Conservation (phyloP, 2,797 vertebrate genomes). For the Orientallactaga sibirica region DNA sequence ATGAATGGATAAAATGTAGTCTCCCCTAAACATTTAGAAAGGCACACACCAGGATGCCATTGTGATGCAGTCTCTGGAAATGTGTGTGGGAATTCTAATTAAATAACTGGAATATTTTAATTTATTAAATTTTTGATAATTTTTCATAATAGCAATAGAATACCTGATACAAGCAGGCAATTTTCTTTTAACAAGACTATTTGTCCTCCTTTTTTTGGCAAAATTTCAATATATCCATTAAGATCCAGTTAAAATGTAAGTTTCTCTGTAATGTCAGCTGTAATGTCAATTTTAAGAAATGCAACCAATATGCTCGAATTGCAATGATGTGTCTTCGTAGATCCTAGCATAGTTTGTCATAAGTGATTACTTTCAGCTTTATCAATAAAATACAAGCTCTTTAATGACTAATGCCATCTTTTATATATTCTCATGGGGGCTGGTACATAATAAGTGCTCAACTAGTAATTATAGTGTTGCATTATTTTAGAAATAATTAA, state of each 20-base stretch:
- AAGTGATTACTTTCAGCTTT: neutral
- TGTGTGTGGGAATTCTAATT: neutral
- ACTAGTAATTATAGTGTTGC: neutral
- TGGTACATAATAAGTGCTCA: neutral
- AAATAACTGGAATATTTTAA: neutral
- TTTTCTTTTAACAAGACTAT: neutral
- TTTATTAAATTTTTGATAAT: neutral
- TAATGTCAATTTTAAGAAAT: neutral
- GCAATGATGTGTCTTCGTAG: neutral
- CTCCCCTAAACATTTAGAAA: too few relatives aligned
- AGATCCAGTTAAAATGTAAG: neutral
- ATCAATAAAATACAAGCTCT: too few relatives aligned
- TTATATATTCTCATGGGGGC: neutral
- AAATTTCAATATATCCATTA: neutral
- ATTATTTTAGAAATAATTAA: neutral
- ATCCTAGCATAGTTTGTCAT: neutral
- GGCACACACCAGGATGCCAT: too few relatives aligned
- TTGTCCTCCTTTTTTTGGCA: neutral
- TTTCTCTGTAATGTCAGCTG: neutral
- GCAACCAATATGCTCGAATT: too few relatives aligned
- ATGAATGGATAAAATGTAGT: too few relatives aligned
- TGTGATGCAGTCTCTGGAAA: neutral
- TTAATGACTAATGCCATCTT: neutral
- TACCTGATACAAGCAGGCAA: too few relatives aligned
- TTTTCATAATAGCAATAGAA: neutral